These are phyloP conservation scores for Seriola quinqueradiata DNA, from an alignment of 2,113 vertebrate species.

Conservation along the genomic window DNA sequence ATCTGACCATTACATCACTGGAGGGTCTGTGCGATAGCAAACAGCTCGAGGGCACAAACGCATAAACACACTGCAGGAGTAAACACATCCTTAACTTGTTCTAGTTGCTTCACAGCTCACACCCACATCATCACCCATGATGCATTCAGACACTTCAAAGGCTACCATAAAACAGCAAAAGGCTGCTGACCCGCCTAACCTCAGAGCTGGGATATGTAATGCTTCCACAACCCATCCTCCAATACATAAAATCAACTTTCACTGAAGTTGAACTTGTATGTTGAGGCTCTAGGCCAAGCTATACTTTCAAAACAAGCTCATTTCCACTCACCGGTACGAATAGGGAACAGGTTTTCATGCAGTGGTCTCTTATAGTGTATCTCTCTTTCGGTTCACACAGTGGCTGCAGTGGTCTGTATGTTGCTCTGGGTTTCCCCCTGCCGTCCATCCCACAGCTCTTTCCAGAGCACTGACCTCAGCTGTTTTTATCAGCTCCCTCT, in stretches of 20 bases:
- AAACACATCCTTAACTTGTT: conserved; percentile 34
- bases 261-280: not conserved
- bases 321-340: conserved; percentile 37
- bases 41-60: not conserved
- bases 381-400: not conserved
- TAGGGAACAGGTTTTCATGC: not conserved
- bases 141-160: conserved; percentile 4
- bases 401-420: not conserved
- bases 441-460: conserved; percentile 45
- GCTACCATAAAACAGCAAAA: not conserved
- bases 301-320: not conserved
- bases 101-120: conserved; percentile 3
- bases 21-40: not conserved
- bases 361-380: not conserved
- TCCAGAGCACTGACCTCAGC: conserved; percentile 66
- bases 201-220: too few species aligned
- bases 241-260: not conserved
- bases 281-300: not conserved
- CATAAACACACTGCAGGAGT: not conserved
- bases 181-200: not conserved
- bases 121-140: not conserved
- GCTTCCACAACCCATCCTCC: not conserved
- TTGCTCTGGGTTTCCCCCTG: conserved; percentile 27
- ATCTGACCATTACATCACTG: not conserved
- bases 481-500: conserved; percentile 42